These are phyloP conservation scores for Podilymbus podiceps DNA, from an alignment of 2,113 vertebrate genomes.

Conservation along the genomic window DNA sequence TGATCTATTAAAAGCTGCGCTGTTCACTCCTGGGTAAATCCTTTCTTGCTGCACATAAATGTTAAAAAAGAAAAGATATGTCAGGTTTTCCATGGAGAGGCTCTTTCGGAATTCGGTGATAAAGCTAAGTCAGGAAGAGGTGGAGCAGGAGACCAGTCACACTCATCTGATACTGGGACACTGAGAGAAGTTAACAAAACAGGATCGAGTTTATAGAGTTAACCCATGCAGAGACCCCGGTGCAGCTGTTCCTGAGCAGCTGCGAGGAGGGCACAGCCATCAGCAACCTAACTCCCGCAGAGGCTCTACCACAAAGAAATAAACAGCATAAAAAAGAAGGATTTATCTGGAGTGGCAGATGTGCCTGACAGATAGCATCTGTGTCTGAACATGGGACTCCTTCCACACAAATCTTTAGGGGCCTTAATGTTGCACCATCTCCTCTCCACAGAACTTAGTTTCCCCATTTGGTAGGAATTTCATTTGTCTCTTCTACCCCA, in stretches of 20 bases:
- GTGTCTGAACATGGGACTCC: neutral
- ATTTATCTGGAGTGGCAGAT: neutral
- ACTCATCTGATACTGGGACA: neutral
- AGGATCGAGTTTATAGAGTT: neutral
- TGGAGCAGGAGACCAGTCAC: slow-evolving; percentile 4
- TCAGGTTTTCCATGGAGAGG: neutral
- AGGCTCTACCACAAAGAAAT: neutral
- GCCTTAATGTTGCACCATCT: neutral
- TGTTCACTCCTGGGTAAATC: neutral
- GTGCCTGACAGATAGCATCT: neutral
- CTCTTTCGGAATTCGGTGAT: neutral
- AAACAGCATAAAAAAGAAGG: neutral
- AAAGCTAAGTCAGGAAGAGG: slow-evolving; percentile 35
- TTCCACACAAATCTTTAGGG: neutral
- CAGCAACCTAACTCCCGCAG: accelerated
- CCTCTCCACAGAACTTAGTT: neutral
- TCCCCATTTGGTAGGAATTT: neutral
- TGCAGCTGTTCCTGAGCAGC: neutral
- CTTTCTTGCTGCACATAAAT: accelerated
- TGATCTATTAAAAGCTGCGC: neutral
- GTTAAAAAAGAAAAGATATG: neutral
- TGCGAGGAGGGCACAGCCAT: neutral
- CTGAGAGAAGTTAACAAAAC: neutral
- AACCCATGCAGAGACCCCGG: neutral
- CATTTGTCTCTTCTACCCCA: neutral